Evolutionary conservation across 1,140 invertebrate genomes (phyloP).

Genomic region (Aphaenogaster ashmeadi): DNA sequence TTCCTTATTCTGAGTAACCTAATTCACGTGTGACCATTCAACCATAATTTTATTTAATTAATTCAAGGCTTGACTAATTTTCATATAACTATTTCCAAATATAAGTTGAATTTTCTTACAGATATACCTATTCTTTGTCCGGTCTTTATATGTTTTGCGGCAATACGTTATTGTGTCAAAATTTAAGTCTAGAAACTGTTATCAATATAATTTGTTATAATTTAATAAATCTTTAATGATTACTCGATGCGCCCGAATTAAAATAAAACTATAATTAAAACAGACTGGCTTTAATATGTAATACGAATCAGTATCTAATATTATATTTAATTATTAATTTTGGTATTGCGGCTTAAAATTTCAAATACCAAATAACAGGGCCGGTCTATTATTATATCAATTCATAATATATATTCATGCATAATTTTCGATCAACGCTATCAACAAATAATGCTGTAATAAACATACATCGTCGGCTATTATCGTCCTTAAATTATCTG

Average conservation of each 20-base stretch:
- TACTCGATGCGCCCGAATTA: background rate
- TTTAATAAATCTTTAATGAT: background rate
- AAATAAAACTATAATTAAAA: background rate
- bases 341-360: background rate
- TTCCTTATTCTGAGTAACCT: background rate
- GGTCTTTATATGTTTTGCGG: background rate
- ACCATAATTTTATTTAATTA: slow-evolving; percentile 50
- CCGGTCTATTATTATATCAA: background rate
- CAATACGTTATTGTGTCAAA: background rate
- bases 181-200: background rate
- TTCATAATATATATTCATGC: slow-evolving; percentile 9
- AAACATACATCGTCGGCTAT: background rate
- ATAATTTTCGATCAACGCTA: background rate
- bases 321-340: slow-evolving; percentile 5
- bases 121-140: background rate
- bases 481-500: background rate
- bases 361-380: background rate
- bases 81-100: background rate
- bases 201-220: background rate
- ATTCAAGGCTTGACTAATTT: slow-evolving; percentile 55
- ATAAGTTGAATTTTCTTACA: background rate
- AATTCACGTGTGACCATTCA: slow-evolving; percentile 32
- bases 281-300: background rate
- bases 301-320: background rate
- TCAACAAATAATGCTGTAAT: slow-evolving; percentile 1